Evolutionary conservation across 2,888 invertebrate species (phyloP).

Genomic region (Bombylius major): DNA sequence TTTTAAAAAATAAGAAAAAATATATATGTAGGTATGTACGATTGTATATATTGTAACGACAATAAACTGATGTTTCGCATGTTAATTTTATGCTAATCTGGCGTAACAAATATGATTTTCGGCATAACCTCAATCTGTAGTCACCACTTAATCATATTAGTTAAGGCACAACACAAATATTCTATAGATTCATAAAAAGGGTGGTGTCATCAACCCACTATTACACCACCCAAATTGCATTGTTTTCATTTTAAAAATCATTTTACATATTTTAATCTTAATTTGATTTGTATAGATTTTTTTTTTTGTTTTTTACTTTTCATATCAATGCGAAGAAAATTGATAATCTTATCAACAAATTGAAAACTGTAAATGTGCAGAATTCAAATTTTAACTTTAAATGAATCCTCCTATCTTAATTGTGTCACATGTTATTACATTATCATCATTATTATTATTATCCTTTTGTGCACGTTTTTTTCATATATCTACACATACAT

Average conservation of each 20-base stretch:
- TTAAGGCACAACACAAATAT: neutral
- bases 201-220: neutral
- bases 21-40: no score
- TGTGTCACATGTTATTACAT: neutral
- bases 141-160: constrained; percentile 11
- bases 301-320: no score
- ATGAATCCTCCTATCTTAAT: neutral
- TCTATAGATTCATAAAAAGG: neutral
- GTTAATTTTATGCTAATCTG: constrained; percentile 13
- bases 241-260: no score
- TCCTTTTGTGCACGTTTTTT: no score
- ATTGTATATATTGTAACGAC: neutral
- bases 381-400: no score
- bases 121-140: constrained; percentile 13
- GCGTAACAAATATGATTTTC: constrained; percentile 13
- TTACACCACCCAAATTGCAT: neutral
- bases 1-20: no score
- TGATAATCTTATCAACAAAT: no score
- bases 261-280: no score
- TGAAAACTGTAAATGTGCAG: no score
- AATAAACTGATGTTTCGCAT: neutral
- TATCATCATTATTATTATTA: neutral
- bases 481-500: no score
- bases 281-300: no score
- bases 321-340: no score